Conservation (phyloP, 2,113 vertebrate genomes). For the Xyrauchen texanus region DNA sequence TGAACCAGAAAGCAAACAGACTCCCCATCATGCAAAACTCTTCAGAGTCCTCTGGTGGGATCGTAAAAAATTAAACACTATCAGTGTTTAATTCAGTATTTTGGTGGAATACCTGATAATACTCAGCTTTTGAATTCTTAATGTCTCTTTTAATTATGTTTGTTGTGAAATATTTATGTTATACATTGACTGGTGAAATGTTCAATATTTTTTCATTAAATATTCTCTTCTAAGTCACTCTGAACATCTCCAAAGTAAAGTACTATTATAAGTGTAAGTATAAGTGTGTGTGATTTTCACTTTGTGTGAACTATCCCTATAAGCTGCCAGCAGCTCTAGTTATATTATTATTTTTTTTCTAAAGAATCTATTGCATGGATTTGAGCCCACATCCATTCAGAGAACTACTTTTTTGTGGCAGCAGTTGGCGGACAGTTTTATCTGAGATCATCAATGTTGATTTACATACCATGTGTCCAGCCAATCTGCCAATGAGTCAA, state of each 20-base stretch:
- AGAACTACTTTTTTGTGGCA: conserved; percentile 7
- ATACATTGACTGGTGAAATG: no score
- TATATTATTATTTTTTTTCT: no score
- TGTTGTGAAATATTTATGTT: neutral
- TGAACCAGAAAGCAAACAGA: conserved; percentile 31
- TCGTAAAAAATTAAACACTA: conserved; percentile 34
- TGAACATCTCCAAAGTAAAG: no score
- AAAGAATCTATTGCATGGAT: no score
- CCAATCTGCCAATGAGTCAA: conserved; percentile 44
- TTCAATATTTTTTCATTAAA: no score
- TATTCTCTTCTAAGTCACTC: no score
- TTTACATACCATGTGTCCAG: conserved; percentile 44
- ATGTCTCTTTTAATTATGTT: conserved; percentile 35
- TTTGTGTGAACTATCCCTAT: no score
- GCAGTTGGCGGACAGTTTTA: conserved; percentile 38
- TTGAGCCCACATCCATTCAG: no score
- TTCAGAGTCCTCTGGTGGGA: neutral
- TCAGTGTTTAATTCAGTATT: conserved; percentile 24
- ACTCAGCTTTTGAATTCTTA: conserved; percentile 7
- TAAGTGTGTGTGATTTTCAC: no score
- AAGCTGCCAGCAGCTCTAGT: no score
- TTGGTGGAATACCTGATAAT: conserved; percentile 34
- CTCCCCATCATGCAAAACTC: neutral
- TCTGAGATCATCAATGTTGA: conserved; percentile 43
- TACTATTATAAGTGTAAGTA: no score